Evolutionary conservation across 2,113 vertebrate species (phyloP).

Genomic region (Propithecus coquereli): DNA sequence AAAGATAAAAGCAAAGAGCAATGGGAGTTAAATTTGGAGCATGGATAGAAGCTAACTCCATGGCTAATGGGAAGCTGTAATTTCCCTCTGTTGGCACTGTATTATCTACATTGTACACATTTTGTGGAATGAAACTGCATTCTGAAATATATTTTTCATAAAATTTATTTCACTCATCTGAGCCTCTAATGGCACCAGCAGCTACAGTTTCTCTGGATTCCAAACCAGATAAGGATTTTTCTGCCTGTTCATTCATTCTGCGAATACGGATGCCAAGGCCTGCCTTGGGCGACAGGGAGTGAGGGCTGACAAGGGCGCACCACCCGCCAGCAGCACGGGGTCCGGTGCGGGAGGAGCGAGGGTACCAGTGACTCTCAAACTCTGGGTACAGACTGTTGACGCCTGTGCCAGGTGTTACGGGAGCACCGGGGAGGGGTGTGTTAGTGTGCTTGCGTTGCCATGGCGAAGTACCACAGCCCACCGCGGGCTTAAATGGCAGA

Average conservation of each 20-base stretch:
- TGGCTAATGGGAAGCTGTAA: neutral
- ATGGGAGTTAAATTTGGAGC: neutral
- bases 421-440: neutral
- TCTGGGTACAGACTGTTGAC: neutral
- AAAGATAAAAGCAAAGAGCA: neutral
- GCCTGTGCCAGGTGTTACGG: neutral
- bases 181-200: neutral
- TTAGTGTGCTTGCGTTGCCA: no score
- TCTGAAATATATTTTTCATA: conserved; percentile 19
- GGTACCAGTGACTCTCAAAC: neutral
- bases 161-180: neutral
- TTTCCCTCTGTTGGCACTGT: neutral
- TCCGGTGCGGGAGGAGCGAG: neutral
- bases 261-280: neutral
- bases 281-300: neutral
- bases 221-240: neutral
- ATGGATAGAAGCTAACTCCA: neutral
- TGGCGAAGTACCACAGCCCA: neutral
- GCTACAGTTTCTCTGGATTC: conserved; percentile 1
- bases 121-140: neutral
- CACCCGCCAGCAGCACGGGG: neutral
- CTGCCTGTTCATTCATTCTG: neutral
- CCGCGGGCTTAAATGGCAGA: neutral
- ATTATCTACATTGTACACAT: neutral
- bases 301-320: neutral